phyloP scores from a whole-genome alignment of 2,113 vertebrate genomes.

The Xiphias gladius region DNA sequence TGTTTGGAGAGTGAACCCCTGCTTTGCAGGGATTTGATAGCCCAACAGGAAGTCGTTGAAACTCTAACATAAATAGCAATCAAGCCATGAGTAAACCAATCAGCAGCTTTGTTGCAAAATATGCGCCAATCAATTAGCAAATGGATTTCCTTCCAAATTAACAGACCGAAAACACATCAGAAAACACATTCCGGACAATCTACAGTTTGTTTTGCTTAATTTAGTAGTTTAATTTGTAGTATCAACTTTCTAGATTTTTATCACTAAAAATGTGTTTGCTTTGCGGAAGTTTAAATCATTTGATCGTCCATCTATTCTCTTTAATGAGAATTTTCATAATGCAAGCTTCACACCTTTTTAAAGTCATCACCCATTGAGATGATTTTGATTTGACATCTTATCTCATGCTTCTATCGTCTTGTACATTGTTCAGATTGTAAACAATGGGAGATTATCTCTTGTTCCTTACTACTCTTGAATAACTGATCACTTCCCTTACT shows the following conservation, averaged over 20 bases:
- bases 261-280: constrained; percentile 43
- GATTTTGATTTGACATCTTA: constrained; percentile 15
- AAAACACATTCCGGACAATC: constrained; percentile 70
- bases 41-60: constrained; percentile 76
- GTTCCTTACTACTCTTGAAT: constrained; percentile 16
- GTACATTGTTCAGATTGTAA: background rate
- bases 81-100: constrained; percentile 82
- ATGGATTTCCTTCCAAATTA: constrained; percentile 80
- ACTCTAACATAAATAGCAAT: constrained; percentile 84
- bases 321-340: background rate
- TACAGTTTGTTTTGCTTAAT: constrained; percentile 76
- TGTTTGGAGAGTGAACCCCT: constrained; percentile 39
- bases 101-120: constrained; percentile 77
- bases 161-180: constrained; percentile 64
- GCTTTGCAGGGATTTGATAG: constrained; percentile 63
- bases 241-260: constrained; percentile 39
- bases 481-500: background rate
- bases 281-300: constrained; percentile 47
- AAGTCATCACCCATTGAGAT: background rate
- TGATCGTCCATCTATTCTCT: constrained; percentile 3
- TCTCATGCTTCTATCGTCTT: background rate
- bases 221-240: constrained; percentile 55
- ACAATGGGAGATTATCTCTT: constrained; percentile 28
- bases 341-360: background rate
- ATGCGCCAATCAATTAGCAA: constrained; percentile 81